These are phyloP conservation scores for Marmota monax DNA, from an alignment of 2,113 vertebrate species.

Conservation along the genomic window DNA sequence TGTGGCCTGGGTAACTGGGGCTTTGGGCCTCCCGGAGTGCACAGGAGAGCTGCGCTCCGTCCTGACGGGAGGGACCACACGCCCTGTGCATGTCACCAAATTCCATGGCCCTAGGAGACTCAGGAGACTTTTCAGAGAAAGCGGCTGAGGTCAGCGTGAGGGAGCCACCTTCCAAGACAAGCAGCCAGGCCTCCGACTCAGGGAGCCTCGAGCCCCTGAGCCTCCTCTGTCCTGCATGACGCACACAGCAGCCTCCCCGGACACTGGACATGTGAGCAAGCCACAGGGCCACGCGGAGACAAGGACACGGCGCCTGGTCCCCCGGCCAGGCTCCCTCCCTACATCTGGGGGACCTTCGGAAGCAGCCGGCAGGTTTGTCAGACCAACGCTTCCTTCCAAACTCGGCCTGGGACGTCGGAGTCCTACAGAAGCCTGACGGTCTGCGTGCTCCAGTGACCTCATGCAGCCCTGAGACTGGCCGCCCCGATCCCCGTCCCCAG, in stretches of 20 bases:
- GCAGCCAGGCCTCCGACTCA: neutral
- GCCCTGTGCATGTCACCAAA: accelerated
- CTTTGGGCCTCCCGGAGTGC: neutral
- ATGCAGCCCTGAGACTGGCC: neutral
- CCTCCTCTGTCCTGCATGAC: neutral
- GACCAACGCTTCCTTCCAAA: neutral
- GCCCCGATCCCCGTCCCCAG: neutral
- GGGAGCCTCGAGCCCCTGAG: accelerated
- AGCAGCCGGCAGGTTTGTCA: neutral
- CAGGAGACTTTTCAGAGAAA: neutral
- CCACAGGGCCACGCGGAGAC: accelerated
- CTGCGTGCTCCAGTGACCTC: too few relatives aligned
- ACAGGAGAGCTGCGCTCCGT: too few relatives aligned
- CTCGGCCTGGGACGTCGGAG: neutral
- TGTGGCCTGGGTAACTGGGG: neutral
- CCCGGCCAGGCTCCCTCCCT: neutral
- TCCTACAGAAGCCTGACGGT: neutral
- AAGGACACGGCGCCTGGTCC: too few relatives aligned
- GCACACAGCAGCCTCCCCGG: neutral
- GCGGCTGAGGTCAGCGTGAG: neutral
- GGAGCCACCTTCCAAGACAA: neutral
- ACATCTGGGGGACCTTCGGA: neutral
- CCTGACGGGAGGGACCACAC: accelerated
- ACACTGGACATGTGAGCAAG: neutral
- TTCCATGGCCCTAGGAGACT: accelerated